A percentile compares a stretch with the other conserved stretches of the same genome.
Evolutionary conservation across 2,113 vertebrate species (phyloP).

Genomic region (Austrofundulus limnaeus): DNA sequence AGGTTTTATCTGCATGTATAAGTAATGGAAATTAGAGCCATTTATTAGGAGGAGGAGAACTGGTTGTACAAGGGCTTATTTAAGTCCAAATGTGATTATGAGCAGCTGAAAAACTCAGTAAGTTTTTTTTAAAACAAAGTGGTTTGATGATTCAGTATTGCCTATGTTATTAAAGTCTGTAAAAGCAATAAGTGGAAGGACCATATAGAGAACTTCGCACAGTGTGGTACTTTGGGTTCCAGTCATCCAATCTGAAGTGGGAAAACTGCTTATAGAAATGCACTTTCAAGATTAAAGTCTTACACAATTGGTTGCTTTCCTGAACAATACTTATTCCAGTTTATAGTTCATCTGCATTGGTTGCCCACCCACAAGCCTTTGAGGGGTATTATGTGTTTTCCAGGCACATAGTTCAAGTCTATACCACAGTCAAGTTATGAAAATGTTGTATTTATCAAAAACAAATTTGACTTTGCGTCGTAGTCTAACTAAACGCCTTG

Average conservation of each 20-base stretch:
- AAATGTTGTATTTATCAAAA: too few relatives aligned
- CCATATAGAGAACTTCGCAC: background rate
- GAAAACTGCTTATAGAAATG: constrained; percentile 15
- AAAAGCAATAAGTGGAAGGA: constrained; percentile 21
- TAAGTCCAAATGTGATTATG: constrained; percentile 40
- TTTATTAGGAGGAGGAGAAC: constrained; percentile 22
- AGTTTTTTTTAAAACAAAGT: constrained; percentile 27
- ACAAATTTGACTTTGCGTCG: too few relatives aligned
- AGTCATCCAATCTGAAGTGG: constrained; percentile 25
- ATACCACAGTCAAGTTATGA: too few relatives aligned
- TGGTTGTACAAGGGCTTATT: constrained; percentile 33
- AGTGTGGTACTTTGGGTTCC: constrained; percentile 24
- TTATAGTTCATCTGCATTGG: too few relatives aligned
- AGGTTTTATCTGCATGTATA: constrained; percentile 52
- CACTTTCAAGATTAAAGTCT: background rate
- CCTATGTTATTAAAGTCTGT: background rate
- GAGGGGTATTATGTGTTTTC: too few relatives aligned
- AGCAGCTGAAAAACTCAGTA: constrained; percentile 2
- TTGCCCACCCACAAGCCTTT: too few relatives aligned
- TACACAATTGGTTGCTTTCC: background rate
- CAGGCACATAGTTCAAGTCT: too few relatives aligned
- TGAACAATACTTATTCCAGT: background rate
- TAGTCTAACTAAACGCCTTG: too few relatives aligned
- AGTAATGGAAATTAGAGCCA: constrained; percentile 62
- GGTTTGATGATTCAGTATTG: background rate